phyloP scores from a whole-genome alignment of 2,888 invertebrate species.

The Myopa tessellatipennis region DNA sequence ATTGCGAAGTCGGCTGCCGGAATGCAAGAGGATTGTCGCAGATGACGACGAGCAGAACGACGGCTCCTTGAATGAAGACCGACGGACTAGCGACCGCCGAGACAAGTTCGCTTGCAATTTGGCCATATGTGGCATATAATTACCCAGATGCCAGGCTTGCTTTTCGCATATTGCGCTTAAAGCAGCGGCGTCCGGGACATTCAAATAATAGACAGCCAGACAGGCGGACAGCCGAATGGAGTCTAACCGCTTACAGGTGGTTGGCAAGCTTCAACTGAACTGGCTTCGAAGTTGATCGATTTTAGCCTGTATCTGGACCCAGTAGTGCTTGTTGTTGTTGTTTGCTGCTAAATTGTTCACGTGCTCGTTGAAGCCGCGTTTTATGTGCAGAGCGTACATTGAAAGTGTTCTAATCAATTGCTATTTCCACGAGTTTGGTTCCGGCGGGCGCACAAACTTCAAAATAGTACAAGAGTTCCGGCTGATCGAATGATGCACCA shows the following conservation, averaged over 20 bases:
- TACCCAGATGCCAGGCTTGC: neutral
- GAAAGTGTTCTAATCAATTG: conserved; percentile 30
- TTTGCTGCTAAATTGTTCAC: conserved; percentile 1
- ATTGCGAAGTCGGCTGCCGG: conserved; percentile 23
- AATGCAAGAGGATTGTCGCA: neutral
- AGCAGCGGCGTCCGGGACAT: neutral
- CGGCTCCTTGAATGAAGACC: no score
- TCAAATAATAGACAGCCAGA: conserved; percentile 2
- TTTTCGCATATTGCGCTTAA: neutral
- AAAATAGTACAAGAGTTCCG: no score
- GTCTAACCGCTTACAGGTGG: neutral
- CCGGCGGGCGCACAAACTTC: no score
- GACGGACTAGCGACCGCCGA: neutral
- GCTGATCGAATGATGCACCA: no score
- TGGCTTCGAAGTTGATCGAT: neutral
- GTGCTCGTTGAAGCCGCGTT: conserved; percentile 23
- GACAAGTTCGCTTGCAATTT: conserved; percentile 6
- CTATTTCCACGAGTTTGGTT: conserved; percentile 12
- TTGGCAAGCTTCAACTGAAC: neutral
- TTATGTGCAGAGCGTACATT: conserved; percentile 2
- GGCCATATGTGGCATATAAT: neutral
- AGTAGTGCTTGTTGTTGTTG: neutral
- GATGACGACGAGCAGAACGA: neutral
- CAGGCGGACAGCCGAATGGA: neutral
- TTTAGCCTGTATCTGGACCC: neutral